Percentiles rank a stretch among this genome's conserved stretches.
Evolutionary conservation across 2,888 invertebrate species (phyloP).

Genomic region (Blastobasis lacticolella): DNA sequence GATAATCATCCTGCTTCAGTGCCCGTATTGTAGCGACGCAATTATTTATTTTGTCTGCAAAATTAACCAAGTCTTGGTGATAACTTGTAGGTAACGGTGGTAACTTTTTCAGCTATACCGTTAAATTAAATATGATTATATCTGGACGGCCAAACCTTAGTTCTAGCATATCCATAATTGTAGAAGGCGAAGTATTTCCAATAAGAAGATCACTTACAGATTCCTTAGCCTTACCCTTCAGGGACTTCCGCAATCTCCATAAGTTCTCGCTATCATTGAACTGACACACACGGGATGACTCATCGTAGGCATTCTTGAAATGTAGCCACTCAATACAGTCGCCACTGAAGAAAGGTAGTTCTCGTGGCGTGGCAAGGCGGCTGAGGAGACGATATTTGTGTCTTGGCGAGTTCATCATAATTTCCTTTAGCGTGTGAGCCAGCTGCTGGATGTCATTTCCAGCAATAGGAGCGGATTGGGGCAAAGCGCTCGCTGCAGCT

Average conservation of each 20-base stretch:
- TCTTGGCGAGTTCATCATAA: slow-evolving; percentile 3
- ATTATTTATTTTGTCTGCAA: slow-evolving; percentile 6
- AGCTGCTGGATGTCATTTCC: slow-evolving; percentile 2
- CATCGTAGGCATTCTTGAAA: slow-evolving; percentile 9
- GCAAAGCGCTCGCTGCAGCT: background rate
- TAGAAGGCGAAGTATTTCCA: slow-evolving; percentile 9
- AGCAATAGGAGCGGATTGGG: background rate
- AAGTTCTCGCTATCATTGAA: slow-evolving; percentile 14
- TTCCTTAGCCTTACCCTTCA: slow-evolving; percentile 16
- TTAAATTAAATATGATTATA: slow-evolving; percentile 5
- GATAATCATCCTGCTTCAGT: slow-evolving; percentile 3
- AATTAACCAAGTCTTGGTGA: slow-evolving; percentile 2
- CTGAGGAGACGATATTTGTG: slow-evolving; percentile 5
- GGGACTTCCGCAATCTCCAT: slow-evolving; percentile 11
- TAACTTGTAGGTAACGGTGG: slow-evolving; percentile 6
- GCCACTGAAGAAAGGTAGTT: slow-evolving; percentile 11
- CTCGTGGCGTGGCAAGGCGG: slow-evolving; percentile 9
- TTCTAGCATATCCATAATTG: slow-evolving; percentile 9
- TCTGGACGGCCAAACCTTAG: slow-evolving; percentile 9
- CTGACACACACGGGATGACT: slow-evolving; percentile 7
- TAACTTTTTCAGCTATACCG: slow-evolving; percentile 8
- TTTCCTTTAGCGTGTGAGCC: slow-evolving; percentile 7
- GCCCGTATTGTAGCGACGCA: slow-evolving; percentile 3
- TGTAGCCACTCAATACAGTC: slow-evolving; percentile 14
- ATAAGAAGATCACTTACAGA: slow-evolving; percentile 15